phyloP scores from a whole-genome alignment of 1,140 invertebrate species.

The Drosophila prosaltans region DNA sequence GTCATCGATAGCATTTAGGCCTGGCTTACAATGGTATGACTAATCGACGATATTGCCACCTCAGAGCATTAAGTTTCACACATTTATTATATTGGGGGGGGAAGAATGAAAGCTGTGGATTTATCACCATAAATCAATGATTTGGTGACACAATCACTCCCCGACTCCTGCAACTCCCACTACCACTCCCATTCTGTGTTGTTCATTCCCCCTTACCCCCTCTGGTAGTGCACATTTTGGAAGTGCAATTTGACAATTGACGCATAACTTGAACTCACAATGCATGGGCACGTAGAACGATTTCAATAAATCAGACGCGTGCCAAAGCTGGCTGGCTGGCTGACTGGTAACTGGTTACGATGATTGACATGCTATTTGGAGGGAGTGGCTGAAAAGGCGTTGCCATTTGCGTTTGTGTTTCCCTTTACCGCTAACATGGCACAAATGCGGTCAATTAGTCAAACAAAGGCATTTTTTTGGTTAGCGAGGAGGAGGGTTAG shows the following conservation, averaged over 20 bases:
- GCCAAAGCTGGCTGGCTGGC: constrained; percentile 28
- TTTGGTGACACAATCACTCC: constrained; percentile 3
- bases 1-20: constrained; percentile 6
- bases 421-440: constrained; percentile 22
- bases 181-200: neutral
- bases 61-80: constrained; percentile 12
- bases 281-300: constrained; percentile 43
- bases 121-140: constrained; percentile 33
- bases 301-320: constrained; percentile 66
- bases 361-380: constrained; percentile 48
- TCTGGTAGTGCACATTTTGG: neutral
- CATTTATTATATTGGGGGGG: constrained; percentile 16
- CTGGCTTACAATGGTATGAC: constrained; percentile 23
- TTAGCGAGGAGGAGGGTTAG: neutral
- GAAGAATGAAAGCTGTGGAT: constrained; percentile 22
- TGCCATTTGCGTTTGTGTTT: neutral
- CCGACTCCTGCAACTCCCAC: neutral
- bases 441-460: constrained; percentile 72
- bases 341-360: constrained; percentile 9
- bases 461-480: constrained; percentile 49
- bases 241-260: constrained; percentile 41
- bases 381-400: constrained; percentile 1
- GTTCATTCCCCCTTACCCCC: neutral
- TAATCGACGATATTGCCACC: constrained; percentile 40
- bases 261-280: constrained; percentile 16